Percentiles rank a stretch among this genome's conserved stretches.
These are phyloP conservation scores for Clarias batrachus DNA, from an alignment of 2,113 vertebrate species.

Conservation along the genomic window DNA sequence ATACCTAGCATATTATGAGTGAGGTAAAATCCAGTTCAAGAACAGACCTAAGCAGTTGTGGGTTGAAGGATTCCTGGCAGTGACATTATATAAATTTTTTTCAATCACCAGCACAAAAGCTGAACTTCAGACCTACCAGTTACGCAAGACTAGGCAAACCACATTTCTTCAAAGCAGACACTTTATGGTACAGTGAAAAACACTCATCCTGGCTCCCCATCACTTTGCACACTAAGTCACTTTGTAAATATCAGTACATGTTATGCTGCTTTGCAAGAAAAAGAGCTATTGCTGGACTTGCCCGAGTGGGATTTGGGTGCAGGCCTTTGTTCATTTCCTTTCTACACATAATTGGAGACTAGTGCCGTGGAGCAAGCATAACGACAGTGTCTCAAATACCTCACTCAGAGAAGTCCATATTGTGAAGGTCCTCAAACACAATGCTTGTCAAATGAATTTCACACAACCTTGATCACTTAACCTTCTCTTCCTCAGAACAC, in stretches of 20 bases:
- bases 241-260: background rate
- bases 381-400: background rate
- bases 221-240: background rate
- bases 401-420: background rate
- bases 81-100: background rate
- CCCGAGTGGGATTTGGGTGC: background rate
- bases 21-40: background rate
- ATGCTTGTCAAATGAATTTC: background rate
- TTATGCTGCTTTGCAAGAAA: background rate
- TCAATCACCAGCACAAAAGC: background rate
- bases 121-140: background rate
- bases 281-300: background rate
- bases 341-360: background rate
- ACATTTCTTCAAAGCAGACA: background rate
- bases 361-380: background rate
- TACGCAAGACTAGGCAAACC: background rate
- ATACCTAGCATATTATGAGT: background rate
- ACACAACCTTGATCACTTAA: background rate
- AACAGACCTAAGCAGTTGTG: background rate
- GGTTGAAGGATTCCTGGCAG: background rate
- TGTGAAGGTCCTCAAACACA: background rate
- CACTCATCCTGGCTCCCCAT: background rate
- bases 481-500: background rate
- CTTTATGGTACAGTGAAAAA: background rate
- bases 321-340: background rate